A percentile compares a stretch with the other conserved stretches of the same genome.
phyloP scores from a whole-genome alignment of 35 echinoderm and acorn worm species.

The Stichopus chloronotus region DNA sequence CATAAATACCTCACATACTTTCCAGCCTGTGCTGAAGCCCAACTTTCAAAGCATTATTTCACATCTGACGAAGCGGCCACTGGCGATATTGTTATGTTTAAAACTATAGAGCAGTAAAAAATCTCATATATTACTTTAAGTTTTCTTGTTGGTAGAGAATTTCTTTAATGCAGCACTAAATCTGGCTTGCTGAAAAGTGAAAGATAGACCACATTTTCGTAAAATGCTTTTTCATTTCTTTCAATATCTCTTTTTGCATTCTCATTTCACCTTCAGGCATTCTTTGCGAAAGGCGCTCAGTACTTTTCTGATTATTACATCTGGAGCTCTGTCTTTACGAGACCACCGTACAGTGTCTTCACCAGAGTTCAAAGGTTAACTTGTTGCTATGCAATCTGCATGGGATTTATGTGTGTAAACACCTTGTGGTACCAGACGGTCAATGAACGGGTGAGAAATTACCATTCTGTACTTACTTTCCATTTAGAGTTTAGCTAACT shows the following conservation, averaged over 20 bases:
- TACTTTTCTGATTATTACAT: constrained; percentile 98
- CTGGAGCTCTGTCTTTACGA: constrained; percentile 96
- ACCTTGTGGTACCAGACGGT: constrained; percentile 84
- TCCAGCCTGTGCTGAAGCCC: too few relatives aligned
- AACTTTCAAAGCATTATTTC: too few relatives aligned
- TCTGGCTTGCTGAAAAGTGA: too few relatives aligned
- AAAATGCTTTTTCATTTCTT: background rate
- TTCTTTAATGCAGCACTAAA: too few relatives aligned
- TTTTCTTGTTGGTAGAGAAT: too few relatives aligned
- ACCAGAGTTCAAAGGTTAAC: constrained; percentile 89
- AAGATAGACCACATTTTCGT: background rate
- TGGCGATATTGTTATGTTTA: too few relatives aligned
- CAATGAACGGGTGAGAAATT: constrained; percentile 72
- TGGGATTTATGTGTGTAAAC: constrained; percentile 92
- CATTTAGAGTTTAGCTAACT: background rate
- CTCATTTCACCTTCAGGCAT: constrained; percentile 68
- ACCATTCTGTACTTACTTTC: background rate
- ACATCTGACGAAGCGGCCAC: too few relatives aligned
- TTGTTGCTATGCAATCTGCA: constrained; percentile 78
- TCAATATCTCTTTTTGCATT: background rate
- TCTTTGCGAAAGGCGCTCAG: constrained; percentile 91
- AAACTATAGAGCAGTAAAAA: too few relatives aligned
- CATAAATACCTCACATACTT: too few relatives aligned
- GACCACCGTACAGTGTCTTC: constrained; percentile 95
- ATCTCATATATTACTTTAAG: too few relatives aligned